Conservation (phyloP, 2,113 vertebrate genomes). For the Heterotis niloticus region DNA sequence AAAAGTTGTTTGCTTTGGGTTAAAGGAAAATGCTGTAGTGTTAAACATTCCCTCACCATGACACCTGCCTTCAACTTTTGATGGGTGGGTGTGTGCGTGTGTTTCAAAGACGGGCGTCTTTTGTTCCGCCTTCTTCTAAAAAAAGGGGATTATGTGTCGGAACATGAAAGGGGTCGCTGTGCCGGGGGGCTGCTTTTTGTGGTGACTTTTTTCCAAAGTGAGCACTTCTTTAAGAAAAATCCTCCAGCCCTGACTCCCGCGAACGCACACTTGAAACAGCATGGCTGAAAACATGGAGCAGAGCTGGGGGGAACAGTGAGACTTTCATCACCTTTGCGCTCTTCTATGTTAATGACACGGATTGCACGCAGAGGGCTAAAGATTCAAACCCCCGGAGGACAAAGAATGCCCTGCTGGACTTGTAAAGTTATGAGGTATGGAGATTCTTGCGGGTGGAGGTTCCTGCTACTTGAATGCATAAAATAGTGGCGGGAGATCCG, state of each 20-base stretch:
- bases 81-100: neutral
- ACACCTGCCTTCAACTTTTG: neutral
- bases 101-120: neutral
- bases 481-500: slow-evolving; percentile 1
- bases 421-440: neutral
- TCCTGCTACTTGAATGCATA: neutral
- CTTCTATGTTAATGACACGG: no score
- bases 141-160: neutral
- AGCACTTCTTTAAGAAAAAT: neutral
- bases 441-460: neutral
- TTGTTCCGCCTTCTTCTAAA: neutral
- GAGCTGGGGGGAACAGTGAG: neutral
- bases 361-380: no score
- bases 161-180: neutral
- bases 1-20: neutral
- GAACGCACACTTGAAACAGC: neutral
- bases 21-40: neutral
- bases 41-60: neutral
- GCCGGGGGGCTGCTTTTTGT: neutral
- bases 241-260: neutral
- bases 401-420: no score
- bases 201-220: neutral
- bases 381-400: no score
- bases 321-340: no score
- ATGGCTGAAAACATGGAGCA: neutral